phyloP scores from a whole-genome alignment of 2,113 vertebrate genomes.

The Trichechus manatus region DNA sequence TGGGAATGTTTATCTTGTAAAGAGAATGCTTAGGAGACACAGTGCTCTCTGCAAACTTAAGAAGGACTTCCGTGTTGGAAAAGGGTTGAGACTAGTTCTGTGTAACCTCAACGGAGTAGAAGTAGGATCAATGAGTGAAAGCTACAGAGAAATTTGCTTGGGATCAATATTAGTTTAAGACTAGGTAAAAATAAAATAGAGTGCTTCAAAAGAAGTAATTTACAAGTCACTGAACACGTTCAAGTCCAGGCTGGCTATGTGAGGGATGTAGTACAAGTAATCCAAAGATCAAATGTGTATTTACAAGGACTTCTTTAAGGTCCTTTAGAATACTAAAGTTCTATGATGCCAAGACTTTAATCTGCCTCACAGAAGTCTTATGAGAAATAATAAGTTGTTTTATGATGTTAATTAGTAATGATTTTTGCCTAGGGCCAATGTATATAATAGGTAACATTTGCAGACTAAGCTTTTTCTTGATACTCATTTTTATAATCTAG shows the following conservation, averaged over 20 bases:
- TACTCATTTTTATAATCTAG: neutral
- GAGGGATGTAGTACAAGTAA: neutral
- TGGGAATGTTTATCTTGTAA: neutral
- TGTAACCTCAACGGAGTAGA: neutral
- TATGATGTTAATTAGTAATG: neutral
- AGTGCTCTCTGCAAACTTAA: neutral
- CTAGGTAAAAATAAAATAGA: neutral
- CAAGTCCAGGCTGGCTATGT: neutral
- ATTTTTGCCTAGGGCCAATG: constrained; percentile 1
- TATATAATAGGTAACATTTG: neutral
- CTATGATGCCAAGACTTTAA: neutral
- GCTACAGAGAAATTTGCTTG: neutral
- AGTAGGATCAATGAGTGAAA: neutral
- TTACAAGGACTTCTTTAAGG: neutral
- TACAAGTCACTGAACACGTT: neutral
- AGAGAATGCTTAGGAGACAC: neutral
- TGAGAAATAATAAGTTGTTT: constrained; percentile 42
- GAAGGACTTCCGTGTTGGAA: neutral
- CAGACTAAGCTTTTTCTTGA: neutral
- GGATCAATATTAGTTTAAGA: neutral
- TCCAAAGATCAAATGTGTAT: neutral
- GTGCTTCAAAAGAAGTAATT: neutral
- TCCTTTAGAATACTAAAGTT: neutral
- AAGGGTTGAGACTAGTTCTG: neutral
- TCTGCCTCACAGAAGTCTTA: neutral